phyloP scores from a whole-genome alignment of 2,113 vertebrate species.

The Pollimyrus isidori region DNA sequence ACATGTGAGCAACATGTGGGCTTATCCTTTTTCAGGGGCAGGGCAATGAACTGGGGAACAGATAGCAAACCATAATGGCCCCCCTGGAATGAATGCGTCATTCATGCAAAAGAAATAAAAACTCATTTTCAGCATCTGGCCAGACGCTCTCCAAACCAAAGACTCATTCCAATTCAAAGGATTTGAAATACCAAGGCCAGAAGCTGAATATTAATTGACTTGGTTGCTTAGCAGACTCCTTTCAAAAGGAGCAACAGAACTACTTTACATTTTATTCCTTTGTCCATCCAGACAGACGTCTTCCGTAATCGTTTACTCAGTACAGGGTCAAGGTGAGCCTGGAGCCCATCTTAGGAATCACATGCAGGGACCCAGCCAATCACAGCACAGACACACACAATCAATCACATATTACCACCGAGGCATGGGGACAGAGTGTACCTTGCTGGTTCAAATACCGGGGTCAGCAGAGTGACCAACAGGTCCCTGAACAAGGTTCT shows the following conservation, averaged over 20 bases:
- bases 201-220: not conserved
- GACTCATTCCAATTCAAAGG: not conserved
- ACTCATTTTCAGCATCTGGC: not conserved
- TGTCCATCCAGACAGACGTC: not conserved
- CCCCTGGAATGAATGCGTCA: not conserved
- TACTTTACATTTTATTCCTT: not conserved
- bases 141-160: not conserved
- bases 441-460: not conserved
- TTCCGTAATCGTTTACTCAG: not conserved
- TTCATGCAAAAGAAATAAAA: not conserved
- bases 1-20: not conserved
- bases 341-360: not conserved
- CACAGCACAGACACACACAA: not conserved
- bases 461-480: not conserved
- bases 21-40: not conserved
- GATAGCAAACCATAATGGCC: not conserved
- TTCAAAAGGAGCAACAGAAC: not conserved
- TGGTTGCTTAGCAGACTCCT: not conserved
- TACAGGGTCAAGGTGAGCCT: not conserved
- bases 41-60: not conserved
- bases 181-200: not conserved
- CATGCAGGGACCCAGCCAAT: not conserved
- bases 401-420: not conserved
- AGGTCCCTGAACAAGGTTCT: not conserved
- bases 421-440: not conserved